These are phyloP conservation scores for Stenodera caucasica DNA, from an alignment of 2,888 invertebrate species.

Conservation along the genomic window DNA sequence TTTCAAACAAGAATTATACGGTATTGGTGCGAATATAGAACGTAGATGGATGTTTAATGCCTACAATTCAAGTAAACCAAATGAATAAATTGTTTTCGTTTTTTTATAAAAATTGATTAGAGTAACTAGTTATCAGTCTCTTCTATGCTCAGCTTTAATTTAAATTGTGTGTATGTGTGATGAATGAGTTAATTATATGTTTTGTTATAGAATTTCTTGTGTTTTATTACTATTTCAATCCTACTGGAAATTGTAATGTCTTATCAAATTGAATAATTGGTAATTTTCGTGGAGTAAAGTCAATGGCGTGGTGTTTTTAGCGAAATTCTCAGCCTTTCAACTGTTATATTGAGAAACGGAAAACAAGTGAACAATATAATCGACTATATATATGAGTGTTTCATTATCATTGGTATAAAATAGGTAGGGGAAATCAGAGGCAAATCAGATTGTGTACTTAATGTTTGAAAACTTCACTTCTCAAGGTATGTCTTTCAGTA, in stretches of 20 bases:
- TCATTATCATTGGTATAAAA: neutral
- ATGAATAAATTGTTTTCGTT: neutral
- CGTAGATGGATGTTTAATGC: conserved; percentile 85
- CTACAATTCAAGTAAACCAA: conserved; percentile 51
- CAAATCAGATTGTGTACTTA: neutral
- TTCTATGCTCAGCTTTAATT: conserved; percentile 6
- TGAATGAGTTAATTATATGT: neutral
- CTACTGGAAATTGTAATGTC: neutral
- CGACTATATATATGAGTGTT: neutral
- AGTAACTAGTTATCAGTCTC: neutral
- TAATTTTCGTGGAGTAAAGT: neutral
- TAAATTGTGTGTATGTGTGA: neutral
- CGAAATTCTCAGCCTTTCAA: neutral
- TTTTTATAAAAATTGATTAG: neutral
- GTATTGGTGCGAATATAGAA: conserved; percentile 84
- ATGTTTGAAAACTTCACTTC: neutral
- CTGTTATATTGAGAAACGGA: too few relatives aligned
- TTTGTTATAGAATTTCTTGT: neutral
- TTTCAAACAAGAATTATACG: conserved; percentile 76
- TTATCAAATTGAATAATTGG: neutral
- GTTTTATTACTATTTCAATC: neutral
- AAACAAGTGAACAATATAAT: neutral
- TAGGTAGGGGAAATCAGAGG: neutral
- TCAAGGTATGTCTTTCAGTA: neutral
- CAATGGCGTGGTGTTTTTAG: neutral